Evolutionary conservation across 2,797 vertebrate genomes (phyloP).

Genomic region (Prunella strophiata): DNA sequence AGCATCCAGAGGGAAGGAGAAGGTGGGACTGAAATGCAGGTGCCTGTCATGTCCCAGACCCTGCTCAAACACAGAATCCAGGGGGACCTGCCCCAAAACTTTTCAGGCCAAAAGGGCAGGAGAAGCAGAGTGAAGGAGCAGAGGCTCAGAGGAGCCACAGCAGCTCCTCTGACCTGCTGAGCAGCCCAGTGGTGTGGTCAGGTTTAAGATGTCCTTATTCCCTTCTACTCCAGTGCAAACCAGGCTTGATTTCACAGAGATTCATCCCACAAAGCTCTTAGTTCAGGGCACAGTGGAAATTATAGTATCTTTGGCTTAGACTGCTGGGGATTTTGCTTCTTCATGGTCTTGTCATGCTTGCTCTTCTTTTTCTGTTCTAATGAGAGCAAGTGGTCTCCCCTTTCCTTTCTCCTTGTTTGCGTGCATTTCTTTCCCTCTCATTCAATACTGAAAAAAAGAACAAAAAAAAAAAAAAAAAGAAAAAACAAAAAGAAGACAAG

Average conservation of each 20-base stretch:
- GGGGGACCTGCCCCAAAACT: background rate
- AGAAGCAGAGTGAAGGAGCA: background rate
- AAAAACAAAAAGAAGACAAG: background rate
- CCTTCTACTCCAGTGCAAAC: background rate
- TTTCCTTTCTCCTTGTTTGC: background rate
- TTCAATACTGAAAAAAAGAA: background rate
- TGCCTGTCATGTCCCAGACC: background rate
- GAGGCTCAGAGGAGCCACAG: background rate
- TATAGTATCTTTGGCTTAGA: background rate
- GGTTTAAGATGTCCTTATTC: background rate
- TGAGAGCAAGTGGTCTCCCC: background rate
- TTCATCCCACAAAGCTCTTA: rapidly evolving
- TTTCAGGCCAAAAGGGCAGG: background rate
- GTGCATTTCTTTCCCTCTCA: background rate
- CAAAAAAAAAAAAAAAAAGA: background rate
- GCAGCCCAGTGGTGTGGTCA: background rate
- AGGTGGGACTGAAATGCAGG: background rate
- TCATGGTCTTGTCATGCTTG: background rate
- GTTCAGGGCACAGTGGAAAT: background rate
- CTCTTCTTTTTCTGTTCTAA: background rate
- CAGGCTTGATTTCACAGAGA: background rate
- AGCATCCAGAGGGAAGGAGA: background rate
- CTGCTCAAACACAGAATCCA: background rate
- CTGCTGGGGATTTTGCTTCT: background rate
- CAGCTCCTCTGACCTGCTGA: background rate